Evolutionary conservation across 2,797 vertebrate species (phyloP).

Genomic region (Calcarius lapponicus): DNA sequence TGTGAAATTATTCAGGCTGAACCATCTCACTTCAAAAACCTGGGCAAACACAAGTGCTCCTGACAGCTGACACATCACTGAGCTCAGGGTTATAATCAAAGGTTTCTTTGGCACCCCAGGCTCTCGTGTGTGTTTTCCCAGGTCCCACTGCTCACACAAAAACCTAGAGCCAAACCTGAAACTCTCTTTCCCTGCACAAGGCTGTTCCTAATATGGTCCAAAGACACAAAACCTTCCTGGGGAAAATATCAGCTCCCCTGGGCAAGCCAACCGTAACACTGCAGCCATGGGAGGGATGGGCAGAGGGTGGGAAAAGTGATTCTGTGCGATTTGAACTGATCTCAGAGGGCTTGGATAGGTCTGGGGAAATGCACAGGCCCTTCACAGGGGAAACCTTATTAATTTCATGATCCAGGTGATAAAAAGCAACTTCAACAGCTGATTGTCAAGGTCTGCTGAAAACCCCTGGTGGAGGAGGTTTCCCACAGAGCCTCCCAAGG

Average conservation of each 20-base stretch:
- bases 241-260: not conserved
- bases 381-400: not conserved
- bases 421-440: not conserved
- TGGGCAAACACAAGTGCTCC: not conserved
- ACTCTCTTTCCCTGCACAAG: not conserved
- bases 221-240: not conserved
- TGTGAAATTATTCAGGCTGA: not conserved
- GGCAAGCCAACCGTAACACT: not conserved
- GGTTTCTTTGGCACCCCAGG: not conserved
- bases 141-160: not conserved
- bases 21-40: not conserved
- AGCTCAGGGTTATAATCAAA: not conserved
- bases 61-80: not conserved
- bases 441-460: not conserved
- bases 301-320: not conserved
- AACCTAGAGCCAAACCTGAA: not conserved
- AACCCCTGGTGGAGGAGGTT: not conserved
- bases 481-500: not conserved
- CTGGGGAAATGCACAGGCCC: not conserved
- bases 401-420: not conserved
- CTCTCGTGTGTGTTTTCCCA: not conserved
- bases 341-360: not conserved
- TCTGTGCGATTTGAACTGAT: not conserved
- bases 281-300: rapidly evolving
- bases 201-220: not conserved